Base-by-base conservation (phyloP, 2,888 invertebrate species). In the Drosophila merina region DNA sequence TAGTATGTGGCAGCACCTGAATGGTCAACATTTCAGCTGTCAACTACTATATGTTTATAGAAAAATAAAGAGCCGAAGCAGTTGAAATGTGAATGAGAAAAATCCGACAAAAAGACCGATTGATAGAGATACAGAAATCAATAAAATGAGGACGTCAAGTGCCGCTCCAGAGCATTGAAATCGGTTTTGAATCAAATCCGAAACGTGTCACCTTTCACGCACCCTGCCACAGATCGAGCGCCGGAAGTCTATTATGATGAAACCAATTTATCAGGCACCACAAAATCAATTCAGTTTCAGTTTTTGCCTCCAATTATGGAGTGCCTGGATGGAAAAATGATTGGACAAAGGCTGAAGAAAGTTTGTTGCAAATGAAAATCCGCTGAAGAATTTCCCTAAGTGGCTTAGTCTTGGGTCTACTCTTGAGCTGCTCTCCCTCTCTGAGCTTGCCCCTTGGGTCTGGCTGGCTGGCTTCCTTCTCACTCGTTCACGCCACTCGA, bases 301-400 rank as follows among this genome's bases (percentile, higher is more conserved):
- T 67, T 62, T 66, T 57, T 54, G 25, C 48, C 9, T 73, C 70
- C 80, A 88, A 86, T 86, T 88, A 72, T 71, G 74, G 72, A 66
- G 62, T 72, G 66, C 54, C 58, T 60, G 48, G 42, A 42, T 60
- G 48, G 42, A 42, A 55, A 66, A 67, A 60, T n/a, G n/a, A 67
- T 64, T 85, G 81, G 57, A 82, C 82, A 81, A 82, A 81, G 76
- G 66, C 47, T 47, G 72, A 87, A 75, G 82, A 85, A 82, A 82
- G 82, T 81, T 67, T 66, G 64, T 75, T 69, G 79, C 50, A 79
- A 72, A 84, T 84, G 88, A 86, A 85, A 85, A 85, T 84, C 85
- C 75, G 86, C 75, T 71, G 72, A 88, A 88, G 88, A 84, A 85
- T 85, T 88, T 86, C 74, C 86, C 88, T 88, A 85, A 85, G 88